phyloP scores from a whole-genome alignment of 2,797 vertebrate genomes.

The Cossypha caffra region DNA sequence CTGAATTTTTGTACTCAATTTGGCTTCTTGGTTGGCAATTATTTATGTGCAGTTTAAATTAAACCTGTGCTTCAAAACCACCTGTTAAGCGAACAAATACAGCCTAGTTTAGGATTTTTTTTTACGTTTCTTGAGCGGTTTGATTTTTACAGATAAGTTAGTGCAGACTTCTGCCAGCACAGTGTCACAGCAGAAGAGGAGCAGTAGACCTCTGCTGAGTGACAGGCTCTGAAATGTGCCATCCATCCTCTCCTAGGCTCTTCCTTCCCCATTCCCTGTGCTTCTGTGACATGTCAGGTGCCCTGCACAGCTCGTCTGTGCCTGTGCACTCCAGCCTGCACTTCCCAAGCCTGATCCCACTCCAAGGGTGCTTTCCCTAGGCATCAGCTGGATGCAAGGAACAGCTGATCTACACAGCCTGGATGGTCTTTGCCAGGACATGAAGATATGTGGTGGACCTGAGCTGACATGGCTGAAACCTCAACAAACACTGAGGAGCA shows the following conservation, averaged over 20 bases:
- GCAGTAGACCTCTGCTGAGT: background rate
- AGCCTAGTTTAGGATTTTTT: background rate
- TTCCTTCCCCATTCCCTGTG: background rate
- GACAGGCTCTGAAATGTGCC: slow-evolving; percentile 14
- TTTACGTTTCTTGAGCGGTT: background rate
- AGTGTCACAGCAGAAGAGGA: background rate
- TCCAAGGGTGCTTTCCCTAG: background rate
- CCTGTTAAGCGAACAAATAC: background rate
- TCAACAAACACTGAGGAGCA: background rate
- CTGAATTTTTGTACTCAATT: background rate
- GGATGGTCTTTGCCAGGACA: background rate
- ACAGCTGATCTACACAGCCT: background rate
- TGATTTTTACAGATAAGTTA: background rate
- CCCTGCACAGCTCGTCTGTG: background rate
- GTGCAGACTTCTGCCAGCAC: background rate
- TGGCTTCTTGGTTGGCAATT: background rate
- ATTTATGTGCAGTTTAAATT: background rate
- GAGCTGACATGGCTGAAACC: background rate
- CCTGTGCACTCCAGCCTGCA: background rate
- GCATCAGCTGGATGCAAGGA: background rate
- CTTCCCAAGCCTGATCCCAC: background rate
- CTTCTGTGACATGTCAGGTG: background rate
- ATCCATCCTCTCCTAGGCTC: background rate
- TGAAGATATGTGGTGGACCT: background rate
- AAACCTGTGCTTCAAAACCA: background rate